Conservation (phyloP, 2,888 invertebrate species). For the Incurvaria masculella region DNA sequence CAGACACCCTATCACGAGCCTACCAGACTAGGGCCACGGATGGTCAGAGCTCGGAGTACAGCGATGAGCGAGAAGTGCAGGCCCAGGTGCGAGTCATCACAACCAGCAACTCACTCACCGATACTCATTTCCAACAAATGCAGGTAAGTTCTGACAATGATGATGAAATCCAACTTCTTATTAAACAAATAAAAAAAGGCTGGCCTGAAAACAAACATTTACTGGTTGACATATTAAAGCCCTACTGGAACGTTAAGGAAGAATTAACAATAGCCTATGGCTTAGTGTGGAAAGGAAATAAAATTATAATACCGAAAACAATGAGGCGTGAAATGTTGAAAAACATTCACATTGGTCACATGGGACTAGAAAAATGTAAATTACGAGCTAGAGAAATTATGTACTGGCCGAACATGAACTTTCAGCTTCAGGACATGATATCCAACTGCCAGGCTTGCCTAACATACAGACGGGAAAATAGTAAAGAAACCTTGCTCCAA, state of each 20-base stretch:
- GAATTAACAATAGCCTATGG: background rate
- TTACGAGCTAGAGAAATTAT: slow-evolving; percentile 6
- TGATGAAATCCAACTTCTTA: background rate
- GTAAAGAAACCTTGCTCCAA: background rate
- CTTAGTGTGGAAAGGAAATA: background rate
- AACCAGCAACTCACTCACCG: background rate
- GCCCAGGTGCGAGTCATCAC: background rate
- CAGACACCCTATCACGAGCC: too few species aligned
- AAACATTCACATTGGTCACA: slow-evolving; percentile 9
- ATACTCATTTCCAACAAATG: background rate
- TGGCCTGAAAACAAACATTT: background rate
- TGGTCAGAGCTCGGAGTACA: background rate
- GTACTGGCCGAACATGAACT: background rate
- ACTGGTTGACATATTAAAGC: background rate
- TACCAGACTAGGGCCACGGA: too few species aligned
- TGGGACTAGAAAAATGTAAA: slow-evolving; percentile 9
- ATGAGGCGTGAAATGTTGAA: background rate
- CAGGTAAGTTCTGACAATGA: background rate
- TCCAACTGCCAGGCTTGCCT: background rate
- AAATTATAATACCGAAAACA: background rate
- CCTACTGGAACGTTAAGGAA: background rate
- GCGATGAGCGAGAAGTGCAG: background rate
- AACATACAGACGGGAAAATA: background rate
- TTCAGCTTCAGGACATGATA: too few species aligned
- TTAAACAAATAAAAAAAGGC: background rate